Evolutionary conservation across 2,888 invertebrate genomes (phyloP).

Genomic region (Platypus cylindrus): DNA sequence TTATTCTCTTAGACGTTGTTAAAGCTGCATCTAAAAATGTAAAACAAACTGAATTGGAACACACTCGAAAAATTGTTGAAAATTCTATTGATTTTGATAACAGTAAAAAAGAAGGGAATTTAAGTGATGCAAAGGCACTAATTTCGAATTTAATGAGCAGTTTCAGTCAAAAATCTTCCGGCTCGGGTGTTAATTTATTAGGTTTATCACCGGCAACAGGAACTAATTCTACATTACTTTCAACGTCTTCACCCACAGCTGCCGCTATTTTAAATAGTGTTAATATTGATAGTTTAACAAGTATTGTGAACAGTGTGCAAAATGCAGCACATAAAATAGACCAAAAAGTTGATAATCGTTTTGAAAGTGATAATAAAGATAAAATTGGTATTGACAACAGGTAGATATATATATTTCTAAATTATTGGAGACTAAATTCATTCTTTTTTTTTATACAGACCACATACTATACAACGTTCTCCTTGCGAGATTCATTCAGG

Average conservation of each 20-base stretch:
- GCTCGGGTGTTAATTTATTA: slow-evolving; percentile 16
- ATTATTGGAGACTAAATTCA: too few species aligned
- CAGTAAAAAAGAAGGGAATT: slow-evolving; percentile 27
- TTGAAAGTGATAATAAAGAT: too few species aligned
- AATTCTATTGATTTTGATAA: slow-evolving; percentile 21
- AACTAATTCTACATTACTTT: slow-evolving; percentile 6
- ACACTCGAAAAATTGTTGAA: slow-evolving; percentile 26
- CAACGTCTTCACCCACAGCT: slow-evolving; percentile 15
- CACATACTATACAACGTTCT: too few species aligned
- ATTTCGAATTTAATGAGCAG: slow-evolving; percentile 51
- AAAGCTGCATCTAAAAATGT: slow-evolving; percentile 64
- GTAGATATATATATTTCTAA: too few species aligned
- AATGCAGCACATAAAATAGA: too few species aligned
- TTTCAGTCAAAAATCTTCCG: slow-evolving; percentile 16
- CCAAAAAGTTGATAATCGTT: too few species aligned
- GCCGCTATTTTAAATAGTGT: slow-evolving; percentile 22
- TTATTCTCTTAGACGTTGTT: slow-evolving; percentile 56
- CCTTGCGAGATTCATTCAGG: too few species aligned
- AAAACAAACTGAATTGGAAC: slow-evolving; percentile 47
- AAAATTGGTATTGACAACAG: too few species aligned
- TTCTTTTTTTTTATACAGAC: too few species aligned
- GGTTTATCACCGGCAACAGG: slow-evolving; percentile 14
- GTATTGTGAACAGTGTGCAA: slow-evolving; percentile 26
- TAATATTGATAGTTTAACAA: slow-evolving; percentile 25
- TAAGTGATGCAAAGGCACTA: slow-evolving; percentile 46